Evolutionary conservation across 2,888 invertebrate genomes (phyloP).

Genomic region (Stenotaenia linearis): DNA sequence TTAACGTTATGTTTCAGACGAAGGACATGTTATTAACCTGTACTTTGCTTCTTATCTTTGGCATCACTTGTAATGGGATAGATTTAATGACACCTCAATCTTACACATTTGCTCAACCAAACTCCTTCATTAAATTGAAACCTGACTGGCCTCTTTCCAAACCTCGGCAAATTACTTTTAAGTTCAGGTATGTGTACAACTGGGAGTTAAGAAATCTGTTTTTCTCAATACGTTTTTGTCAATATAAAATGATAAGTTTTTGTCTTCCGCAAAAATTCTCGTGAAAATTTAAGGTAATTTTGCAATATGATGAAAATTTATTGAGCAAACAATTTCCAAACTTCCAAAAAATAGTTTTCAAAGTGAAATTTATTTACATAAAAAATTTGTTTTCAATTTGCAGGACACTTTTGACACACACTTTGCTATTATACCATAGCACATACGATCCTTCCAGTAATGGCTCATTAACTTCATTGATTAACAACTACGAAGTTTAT

Average conservation of each 20-base stretch:
- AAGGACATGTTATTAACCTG: background rate
- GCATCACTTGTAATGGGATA: background rate
- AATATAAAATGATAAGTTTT: too few relatives aligned
- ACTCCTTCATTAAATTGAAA: constrained; percentile 83
- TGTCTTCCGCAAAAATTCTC: too few relatives aligned
- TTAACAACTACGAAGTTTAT: background rate
- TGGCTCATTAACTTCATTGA: background rate
- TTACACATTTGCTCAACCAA: constrained; percentile 85
- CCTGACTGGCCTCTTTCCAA: constrained; percentile 48
- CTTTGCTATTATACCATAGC: constrained; percentile 81
- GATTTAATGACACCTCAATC: background rate
- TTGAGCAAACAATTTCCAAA: too few relatives aligned
- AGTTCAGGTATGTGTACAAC: constrained; percentile 82
- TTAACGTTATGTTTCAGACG: background rate
- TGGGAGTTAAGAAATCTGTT: too few relatives aligned
- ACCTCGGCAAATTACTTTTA: constrained; percentile 82
- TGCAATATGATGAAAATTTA: too few relatives aligned
- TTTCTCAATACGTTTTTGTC: too few relatives aligned
- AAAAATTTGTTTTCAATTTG: constrained; percentile 49
- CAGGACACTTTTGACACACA: constrained; percentile 79
- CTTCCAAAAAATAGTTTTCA: background rate
- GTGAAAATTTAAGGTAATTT: too few relatives aligned
- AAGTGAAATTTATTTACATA: background rate
- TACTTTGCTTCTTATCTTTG: background rate
- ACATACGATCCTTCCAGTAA: background rate